Conservation (phyloP, 2,888 invertebrate genomes). For the Trypoxylon attenuatum region DNA sequence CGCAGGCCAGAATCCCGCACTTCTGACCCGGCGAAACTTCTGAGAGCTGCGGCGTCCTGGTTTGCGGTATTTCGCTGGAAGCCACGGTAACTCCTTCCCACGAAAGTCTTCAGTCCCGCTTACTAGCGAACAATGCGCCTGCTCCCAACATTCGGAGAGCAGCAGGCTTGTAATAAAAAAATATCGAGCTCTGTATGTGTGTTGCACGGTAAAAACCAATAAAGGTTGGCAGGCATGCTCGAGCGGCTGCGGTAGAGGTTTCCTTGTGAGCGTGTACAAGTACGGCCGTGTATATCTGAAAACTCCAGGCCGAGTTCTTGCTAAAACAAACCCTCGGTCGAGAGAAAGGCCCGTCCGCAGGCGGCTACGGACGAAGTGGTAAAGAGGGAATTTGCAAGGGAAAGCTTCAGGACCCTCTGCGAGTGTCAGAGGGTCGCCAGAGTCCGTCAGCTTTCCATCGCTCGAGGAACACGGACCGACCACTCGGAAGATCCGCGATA, state of each 20-base stretch:
- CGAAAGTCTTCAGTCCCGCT: slow-evolving; percentile 43
- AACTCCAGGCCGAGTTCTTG: slow-evolving; percentile 64
- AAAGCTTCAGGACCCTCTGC: slow-evolving; percentile 57
- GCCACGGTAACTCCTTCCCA: slow-evolving; percentile 53
- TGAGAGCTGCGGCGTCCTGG: background rate
- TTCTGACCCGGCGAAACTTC: slow-evolving; percentile 12
- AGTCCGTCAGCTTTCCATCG: slow-evolving; percentile 51
- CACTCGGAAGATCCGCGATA: slow-evolving; percentile 35
- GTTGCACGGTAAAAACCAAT: slow-evolving; percentile 71
- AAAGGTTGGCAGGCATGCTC: slow-evolving; percentile 67
- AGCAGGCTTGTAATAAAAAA: slow-evolving; percentile 64
- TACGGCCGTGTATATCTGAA: slow-evolving; percentile 47
- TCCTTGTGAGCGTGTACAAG: too few relatives aligned
- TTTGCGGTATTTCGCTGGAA: slow-evolving; percentile 39
- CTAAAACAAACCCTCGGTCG: slow-evolving; percentile 68
- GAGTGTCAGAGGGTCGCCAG: slow-evolving; percentile 67
- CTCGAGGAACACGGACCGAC: slow-evolving; percentile 48
- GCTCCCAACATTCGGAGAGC: slow-evolving; percentile 38
- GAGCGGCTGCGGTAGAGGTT: slow-evolving; percentile 64
- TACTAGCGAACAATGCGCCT: slow-evolving; percentile 56
- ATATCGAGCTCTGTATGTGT: slow-evolving; percentile 61
- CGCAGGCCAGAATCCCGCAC: too few relatives aligned
- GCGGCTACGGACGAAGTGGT: slow-evolving; percentile 65
- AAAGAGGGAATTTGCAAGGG: slow-evolving; percentile 72
- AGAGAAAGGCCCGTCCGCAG: slow-evolving; percentile 58